A percentile compares a stretch with the other conserved stretches of the same genome.
Conservation (phyloP, 2,888 invertebrate genomes). For the Tuta absoluta region DNA sequence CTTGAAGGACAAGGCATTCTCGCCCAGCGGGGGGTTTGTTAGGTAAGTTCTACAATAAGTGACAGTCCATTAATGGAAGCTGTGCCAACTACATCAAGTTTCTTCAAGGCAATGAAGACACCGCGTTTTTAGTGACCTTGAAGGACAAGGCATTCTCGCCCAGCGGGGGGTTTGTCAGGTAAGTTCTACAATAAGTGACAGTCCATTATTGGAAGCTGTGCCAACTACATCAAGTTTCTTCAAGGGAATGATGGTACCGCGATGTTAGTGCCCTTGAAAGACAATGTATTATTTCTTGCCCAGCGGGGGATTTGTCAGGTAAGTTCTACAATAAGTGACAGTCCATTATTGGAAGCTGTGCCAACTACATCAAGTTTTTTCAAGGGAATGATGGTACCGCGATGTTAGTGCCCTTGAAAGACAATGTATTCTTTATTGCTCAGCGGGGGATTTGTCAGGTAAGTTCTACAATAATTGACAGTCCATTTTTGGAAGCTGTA, state of each 20-base stretch:
- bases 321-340: no score
- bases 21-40: conserved; percentile 70
- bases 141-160: conserved; percentile 70
- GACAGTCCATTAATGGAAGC: no score
- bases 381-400: conserved; percentile 53
- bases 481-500: no score
- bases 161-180: conserved; percentile 72
- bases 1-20: conserved; percentile 66
- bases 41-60: conserved; percentile 53
- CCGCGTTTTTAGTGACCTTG: conserved; percentile 61
- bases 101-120: conserved; percentile 46
- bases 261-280: no score
- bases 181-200: conserved; percentile 29
- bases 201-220: no score
- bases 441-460: conserved; percentile 72
- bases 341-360: no score
- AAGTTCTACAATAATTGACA: conserved; percentile 29
- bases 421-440: conserved; percentile 69
- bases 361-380: conserved; percentile 68
- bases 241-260: no score
- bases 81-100: no score
- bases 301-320: no score
- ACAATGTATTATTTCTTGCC: no score
- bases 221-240: no score
- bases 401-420: conserved; percentile 63